phyloP scores from a whole-genome alignment of 2,113 vertebrate species.

The Caranx ignobilis region DNA sequence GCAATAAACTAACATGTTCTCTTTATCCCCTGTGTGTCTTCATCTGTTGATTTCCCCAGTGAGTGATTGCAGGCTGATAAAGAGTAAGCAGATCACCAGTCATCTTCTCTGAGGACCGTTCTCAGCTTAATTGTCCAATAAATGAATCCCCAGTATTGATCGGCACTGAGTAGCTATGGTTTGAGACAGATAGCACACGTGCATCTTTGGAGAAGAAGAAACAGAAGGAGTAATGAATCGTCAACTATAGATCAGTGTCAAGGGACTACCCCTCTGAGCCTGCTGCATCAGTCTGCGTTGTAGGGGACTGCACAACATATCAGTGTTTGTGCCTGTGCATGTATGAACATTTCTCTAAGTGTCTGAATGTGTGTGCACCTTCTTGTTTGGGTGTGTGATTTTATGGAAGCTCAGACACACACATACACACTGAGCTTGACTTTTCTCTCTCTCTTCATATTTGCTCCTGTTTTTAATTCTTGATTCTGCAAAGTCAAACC shows the following conservation, averaged over 20 bases:
- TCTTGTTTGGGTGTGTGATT: too few relatives aligned
- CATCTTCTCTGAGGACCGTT: slow-evolving; percentile 36
- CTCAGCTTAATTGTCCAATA: slow-evolving; percentile 47
- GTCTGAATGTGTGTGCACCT: too few relatives aligned
- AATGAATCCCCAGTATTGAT: slow-evolving; percentile 58
- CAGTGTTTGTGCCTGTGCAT: slow-evolving; percentile 7
- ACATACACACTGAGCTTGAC: too few relatives aligned
- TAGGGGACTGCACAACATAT: slow-evolving; percentile 8
- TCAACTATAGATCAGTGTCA: slow-evolving; percentile 74
- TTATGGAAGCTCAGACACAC: too few relatives aligned
- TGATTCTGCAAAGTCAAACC: too few relatives aligned
- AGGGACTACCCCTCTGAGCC: slow-evolving; percentile 56
- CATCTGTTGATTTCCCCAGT: slow-evolving; percentile 59
- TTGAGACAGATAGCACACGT: background rate
- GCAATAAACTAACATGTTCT: background rate
- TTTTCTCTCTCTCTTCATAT: too few relatives aligned
- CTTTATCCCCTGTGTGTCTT: background rate
- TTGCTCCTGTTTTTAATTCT: too few relatives aligned
- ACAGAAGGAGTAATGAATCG: slow-evolving; percentile 72
- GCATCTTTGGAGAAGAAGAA: background rate
- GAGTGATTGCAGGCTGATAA: slow-evolving; percentile 53
- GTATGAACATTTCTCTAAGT: background rate
- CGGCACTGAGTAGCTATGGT: slow-evolving; percentile 7
- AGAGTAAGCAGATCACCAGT: slow-evolving; percentile 43
- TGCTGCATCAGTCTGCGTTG: slow-evolving; percentile 45